Percentiles rank a stretch among this genome's conserved stretches.
Conservation (phyloP, 2,113 vertebrate genomes). For the Donacobius atricapilla region DNA sequence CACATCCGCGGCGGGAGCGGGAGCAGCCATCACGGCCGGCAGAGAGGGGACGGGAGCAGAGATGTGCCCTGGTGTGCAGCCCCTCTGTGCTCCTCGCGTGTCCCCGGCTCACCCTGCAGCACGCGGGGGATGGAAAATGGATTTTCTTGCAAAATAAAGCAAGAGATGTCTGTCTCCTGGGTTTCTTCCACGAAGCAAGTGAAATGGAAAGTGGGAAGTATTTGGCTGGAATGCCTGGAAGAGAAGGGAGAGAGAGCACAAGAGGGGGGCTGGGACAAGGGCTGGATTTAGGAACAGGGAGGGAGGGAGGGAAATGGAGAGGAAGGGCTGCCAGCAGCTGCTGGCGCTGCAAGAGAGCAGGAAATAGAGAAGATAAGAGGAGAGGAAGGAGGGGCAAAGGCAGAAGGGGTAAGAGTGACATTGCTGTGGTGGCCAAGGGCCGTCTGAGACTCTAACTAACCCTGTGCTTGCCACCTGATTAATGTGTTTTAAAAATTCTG, state of each 20-base stretch:
- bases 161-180: neutral
- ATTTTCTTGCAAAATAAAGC: neutral
- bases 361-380: neutral
- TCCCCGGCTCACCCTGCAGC: neutral
- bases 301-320: neutral
- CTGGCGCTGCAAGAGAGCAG: neutral
- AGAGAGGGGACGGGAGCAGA: neutral
- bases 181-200: neutral
- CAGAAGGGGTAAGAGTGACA: neutral
- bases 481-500: slow-evolving; percentile 58
- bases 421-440: neutral
- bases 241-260: neutral
- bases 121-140: neutral
- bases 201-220: neutral
- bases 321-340: neutral
- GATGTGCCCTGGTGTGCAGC: neutral
- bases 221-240: neutral
- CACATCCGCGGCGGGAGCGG: accelerated
- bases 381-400: neutral
- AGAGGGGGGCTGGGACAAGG: neutral
- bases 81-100: accelerated
- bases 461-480: neutral
- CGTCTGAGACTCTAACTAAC: neutral
- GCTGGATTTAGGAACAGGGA: neutral
- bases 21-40: accelerated